Conservation (phyloP, 1,140 invertebrate genomes). For the Megathymus violae region DNA sequence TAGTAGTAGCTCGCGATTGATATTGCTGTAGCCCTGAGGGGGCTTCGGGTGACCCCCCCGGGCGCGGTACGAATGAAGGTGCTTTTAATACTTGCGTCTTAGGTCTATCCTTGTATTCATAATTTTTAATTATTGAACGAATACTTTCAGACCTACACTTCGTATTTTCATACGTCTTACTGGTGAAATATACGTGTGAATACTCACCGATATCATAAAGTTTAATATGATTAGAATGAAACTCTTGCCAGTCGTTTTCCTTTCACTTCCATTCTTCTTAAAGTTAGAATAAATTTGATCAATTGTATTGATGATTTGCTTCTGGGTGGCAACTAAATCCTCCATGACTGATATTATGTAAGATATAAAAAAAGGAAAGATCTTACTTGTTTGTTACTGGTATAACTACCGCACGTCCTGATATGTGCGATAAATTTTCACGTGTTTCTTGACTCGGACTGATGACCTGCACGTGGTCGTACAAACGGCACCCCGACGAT, state of each 20-base stretch:
- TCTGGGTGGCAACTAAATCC: conserved; percentile 33
- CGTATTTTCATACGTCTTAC: conserved; percentile 17
- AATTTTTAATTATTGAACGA: background rate
- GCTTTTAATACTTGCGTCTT: background rate
- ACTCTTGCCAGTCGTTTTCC: conserved; percentile 42
- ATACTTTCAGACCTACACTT: conserved; percentile 3
- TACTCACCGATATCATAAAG: conserved; percentile 1
- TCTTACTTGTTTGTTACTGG: conserved; percentile 10
- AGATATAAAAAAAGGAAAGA: conserved; percentile 18
- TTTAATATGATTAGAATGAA: conserved; percentile 37
- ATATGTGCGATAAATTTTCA: too few relatives aligned
- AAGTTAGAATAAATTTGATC: conserved; percentile 39
- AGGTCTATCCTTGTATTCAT: background rate
- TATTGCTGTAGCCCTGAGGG: too few relatives aligned
- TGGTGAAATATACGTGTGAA: background rate
- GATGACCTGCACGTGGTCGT: too few relatives aligned
- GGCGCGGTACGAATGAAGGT: background rate
- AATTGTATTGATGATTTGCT: conserved; percentile 33
- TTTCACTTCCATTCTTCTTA: conserved; percentile 36
- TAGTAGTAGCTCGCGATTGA: background rate
- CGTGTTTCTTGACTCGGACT: too few relatives aligned
- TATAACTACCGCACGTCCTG: too few relatives aligned
- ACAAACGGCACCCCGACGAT: too few relatives aligned
- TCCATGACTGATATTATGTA: conserved; percentile 22
- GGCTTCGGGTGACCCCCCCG: background rate